phyloP scores from a whole-genome alignment of 2,888 invertebrate species.

The Apodemia zela region DNA sequence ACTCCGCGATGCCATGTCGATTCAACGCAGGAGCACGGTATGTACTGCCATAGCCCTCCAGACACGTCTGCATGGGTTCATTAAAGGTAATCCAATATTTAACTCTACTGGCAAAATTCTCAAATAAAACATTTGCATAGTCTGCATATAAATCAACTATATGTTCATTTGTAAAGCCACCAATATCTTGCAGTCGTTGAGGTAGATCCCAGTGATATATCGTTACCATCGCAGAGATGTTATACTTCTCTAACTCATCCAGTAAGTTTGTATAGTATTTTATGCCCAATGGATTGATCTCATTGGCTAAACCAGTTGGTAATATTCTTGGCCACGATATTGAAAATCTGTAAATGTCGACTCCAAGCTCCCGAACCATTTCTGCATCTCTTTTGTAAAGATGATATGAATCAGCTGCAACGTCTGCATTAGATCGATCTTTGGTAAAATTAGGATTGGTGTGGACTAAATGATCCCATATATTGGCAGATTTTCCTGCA shows the following conservation, averaged over 20 bases:
- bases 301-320: slow-evolving; percentile 83
- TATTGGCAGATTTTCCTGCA: slow-evolving; percentile 83
- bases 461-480: slow-evolving; percentile 81
- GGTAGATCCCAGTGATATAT: slow-evolving; percentile 88
- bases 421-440: slow-evolving; percentile 81
- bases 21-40: slow-evolving; percentile 81
- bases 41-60: slow-evolving; percentile 79
- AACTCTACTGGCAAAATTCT: slow-evolving; percentile 82
- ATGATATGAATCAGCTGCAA: slow-evolving; percentile 86
- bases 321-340: slow-evolving; percentile 88
- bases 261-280: slow-evolving; percentile 89
- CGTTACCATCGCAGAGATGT: slow-evolving; percentile 85
- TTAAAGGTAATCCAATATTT: slow-evolving; percentile 89
- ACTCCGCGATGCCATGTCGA: slow-evolving; percentile 82
- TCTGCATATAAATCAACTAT: slow-evolving; percentile 83
- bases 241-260: slow-evolving; percentile 83
- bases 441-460: slow-evolving; percentile 71
- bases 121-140: slow-evolving; percentile 82
- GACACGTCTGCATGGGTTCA: slow-evolving; percentile 83
- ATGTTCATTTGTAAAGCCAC: slow-evolving; percentile 85
- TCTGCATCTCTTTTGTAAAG: slow-evolving; percentile 82
- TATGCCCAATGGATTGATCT: slow-evolving; percentile 85
- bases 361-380: slow-evolving; percentile 82
- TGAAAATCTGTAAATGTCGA: slow-evolving; percentile 85
- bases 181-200: slow-evolving; percentile 82